Base-by-base conservation (phyloP, 2,113 vertebrate genomes). In the Sphyrna mokarran region DNA sequence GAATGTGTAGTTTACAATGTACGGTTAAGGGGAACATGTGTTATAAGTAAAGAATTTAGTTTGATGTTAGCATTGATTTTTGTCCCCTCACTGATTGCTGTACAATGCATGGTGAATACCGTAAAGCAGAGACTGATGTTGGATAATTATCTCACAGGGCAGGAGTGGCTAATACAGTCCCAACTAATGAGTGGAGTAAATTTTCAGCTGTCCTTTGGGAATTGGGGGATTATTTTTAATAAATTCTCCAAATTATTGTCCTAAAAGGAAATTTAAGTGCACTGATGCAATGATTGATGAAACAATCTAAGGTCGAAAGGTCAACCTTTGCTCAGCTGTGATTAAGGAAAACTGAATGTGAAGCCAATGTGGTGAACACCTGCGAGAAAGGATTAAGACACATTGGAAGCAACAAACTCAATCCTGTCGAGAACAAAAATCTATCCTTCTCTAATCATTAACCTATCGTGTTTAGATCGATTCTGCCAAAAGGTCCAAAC, bases 211-310 rank as follows among this genome's bases (percentile, higher is more conserved):
- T 91, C 93, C 93, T 29, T 70, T 94, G 93, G 37, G 87, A 91
- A 26, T 63, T 26, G 20, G 58, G 87, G 66, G 93, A 94, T 94
- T 94, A 40, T 43, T 70, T 70, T 69, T 94, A 94, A 94, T 94
- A 94, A 94, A 26, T 70, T 20, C 61, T 94, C 43, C 93, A 94
- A 70, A 70, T 94, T 94, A 94, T 94, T 94, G 93, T 94, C 70
- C n/a, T 70, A 94, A 70, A 91, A 94, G 26, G n/a, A 94, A 94
- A 94, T 68, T 23, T 70, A 23, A 70, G 66, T 70, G 93, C 68
- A 70, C 93, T 94, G 93, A 48, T 48, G 93, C 93, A 43, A 43
- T 70, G 93, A 26, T 69, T 94, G 66, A 70, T 70, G 68, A 70
- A 70, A 69, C 93, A 94, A 94, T 48, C 93, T 43, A 40, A 94